Evolutionary conservation across 1,140 invertebrate species (phyloP).

Genomic region (Aculops lycopersici): DNA sequence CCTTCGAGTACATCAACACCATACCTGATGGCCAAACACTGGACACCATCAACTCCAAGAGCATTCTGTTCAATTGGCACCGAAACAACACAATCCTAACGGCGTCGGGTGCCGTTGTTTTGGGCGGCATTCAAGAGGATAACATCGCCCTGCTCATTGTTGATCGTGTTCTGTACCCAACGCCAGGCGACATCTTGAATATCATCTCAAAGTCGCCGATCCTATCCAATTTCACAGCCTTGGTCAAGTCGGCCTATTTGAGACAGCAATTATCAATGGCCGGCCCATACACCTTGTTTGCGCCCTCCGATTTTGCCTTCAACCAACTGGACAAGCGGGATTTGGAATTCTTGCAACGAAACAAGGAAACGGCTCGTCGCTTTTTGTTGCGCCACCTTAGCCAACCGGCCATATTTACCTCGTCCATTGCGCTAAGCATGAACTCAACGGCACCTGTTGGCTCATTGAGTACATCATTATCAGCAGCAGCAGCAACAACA

Average conservation of each 20-base stretch:
- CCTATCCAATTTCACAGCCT: conserved; percentile 10
- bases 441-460: too few relatives aligned
- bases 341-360: not conserved
- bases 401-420: not conserved
- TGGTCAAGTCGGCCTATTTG: conserved; percentile 9
- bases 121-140: conserved; percentile 12
- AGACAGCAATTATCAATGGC: conserved; percentile 7
- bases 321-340: conserved; percentile 10
- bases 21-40: conserved; percentile 13
- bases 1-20: conserved; percentile 10
- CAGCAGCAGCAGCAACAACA: too few relatives aligned
- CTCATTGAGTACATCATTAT: too few relatives aligned
- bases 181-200: conserved; percentile 13
- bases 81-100: conserved; percentile 11
- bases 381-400: conserved; percentile 3
- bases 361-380: not conserved
- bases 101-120: conserved; percentile 14
- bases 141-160: conserved; percentile 16
- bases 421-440: not conserved
- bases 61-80: conserved; percentile 14
- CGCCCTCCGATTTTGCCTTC: conserved; percentile 15
- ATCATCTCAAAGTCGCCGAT: conserved; percentile 12
- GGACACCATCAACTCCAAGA: conserved; percentile 8
- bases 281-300: conserved; percentile 15
- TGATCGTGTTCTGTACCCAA: conserved; percentile 15